Percentiles rank a stretch among this genome's conserved stretches.
Conservation (phyloP, 2,113 vertebrate species). For the Phoenicopterus ruber region DNA sequence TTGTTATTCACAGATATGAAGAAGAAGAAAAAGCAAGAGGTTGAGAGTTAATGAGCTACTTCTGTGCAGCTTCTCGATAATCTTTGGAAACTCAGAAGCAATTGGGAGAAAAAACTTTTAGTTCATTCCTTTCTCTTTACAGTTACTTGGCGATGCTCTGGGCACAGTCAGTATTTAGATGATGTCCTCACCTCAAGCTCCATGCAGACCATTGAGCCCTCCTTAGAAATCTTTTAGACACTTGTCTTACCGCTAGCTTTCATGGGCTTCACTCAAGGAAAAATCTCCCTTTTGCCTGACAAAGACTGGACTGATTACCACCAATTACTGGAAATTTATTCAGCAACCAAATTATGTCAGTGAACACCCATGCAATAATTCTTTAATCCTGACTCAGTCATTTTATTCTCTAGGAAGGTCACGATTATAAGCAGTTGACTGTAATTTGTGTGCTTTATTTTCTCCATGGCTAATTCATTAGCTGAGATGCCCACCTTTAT, state of each 20-base stretch:
- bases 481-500: neutral
- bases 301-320: neutral
- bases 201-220: neutral
- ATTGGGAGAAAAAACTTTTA: neutral
- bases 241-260: neutral
- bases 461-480: conserved; percentile 14
- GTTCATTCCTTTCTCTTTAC: neutral
- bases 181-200: neutral
- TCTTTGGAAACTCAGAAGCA: neutral
- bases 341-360: neutral
- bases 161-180: neutral
- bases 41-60: neutral
- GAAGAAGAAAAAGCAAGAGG: neutral
- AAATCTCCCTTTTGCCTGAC: neutral
- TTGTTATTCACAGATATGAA: neutral
- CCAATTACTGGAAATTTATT: neutral
- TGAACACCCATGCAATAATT: neutral
- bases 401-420: neutral
- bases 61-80: neutral
- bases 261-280: neutral
- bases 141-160: neutral
- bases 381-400: neutral
- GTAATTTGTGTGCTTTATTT: conserved; percentile 23
- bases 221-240: neutral
- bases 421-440: neutral